These are phyloP conservation scores for Syngnathus floridae DNA, from an alignment of 2,113 vertebrate species.

Conservation along the genomic window DNA sequence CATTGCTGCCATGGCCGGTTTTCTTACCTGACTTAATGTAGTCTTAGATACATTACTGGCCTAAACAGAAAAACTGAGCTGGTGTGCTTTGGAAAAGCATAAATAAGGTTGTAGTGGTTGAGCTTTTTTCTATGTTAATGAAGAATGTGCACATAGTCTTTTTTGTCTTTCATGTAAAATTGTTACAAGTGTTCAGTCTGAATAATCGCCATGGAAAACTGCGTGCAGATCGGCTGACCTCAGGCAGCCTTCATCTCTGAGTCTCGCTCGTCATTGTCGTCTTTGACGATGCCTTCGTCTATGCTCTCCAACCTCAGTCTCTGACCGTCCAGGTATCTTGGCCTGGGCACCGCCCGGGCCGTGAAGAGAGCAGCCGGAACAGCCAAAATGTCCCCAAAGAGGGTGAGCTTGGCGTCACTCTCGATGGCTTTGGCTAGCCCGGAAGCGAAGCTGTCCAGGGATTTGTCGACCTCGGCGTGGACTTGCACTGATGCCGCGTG, in stretches of 20 bases:
- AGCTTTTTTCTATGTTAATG: constrained; percentile 45
- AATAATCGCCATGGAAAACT: background rate
- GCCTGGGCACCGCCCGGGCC: constrained; percentile 52
- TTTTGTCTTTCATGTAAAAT: background rate
- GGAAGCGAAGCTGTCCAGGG: constrained; percentile 84
- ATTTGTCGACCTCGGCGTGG: constrained; percentile 83
- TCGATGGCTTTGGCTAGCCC: constrained; percentile 90
- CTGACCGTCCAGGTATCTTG: constrained; percentile 75
- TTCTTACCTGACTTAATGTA: background rate
- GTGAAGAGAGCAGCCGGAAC: constrained; percentile 67
- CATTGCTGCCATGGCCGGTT: background rate
- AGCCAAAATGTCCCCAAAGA: constrained; percentile 80
- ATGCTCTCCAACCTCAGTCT: constrained; percentile 90
- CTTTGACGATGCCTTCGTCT: constrained; percentile 83
- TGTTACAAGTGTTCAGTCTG: constrained; percentile 1
- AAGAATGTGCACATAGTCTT: constrained; percentile 26
- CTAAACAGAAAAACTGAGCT: background rate
- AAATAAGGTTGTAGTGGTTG: constrained; percentile 51
- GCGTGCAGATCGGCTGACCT: constrained; percentile 5
- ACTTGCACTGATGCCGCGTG: constrained; percentile 71
- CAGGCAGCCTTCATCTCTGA: constrained; percentile 42
- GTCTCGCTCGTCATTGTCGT: constrained; percentile 54
- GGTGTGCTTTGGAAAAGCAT: background rate
- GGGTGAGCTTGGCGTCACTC: constrained; percentile 84
- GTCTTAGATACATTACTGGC: background rate